Percentiles rank a stretch among this genome's conserved stretches.
Conservation (phyloP, 2,888 invertebrate genomes). For the Cryptus armator region DNA sequence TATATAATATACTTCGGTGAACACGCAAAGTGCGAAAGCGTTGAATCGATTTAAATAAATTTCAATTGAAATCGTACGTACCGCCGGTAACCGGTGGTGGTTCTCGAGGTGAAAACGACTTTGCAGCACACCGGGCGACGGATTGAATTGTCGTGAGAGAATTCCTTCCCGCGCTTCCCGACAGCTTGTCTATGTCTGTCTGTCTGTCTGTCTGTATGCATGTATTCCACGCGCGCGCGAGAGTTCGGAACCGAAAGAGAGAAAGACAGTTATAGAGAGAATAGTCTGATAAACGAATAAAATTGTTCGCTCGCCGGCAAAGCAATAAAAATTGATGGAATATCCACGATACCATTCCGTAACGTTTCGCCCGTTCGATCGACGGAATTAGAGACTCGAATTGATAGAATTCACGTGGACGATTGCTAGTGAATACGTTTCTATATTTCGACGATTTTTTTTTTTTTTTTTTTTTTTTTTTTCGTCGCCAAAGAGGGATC, state of each 20-base stretch:
- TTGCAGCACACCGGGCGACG: constrained; percentile 40
- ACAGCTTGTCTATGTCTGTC: too few species aligned
- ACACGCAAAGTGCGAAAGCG: constrained; percentile 48
- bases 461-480: neutral
- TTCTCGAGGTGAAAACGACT: constrained; percentile 48
- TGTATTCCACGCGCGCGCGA: neutral
- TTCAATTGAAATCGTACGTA: constrained; percentile 64
- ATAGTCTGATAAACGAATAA: constrained; percentile 29
- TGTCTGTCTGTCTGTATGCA: neutral
- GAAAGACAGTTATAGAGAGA: constrained; percentile 24
- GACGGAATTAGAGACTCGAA: constrained; percentile 35
- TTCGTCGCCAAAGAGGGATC: neutral
- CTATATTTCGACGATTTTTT: constrained; percentile 1
- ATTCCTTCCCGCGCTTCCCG: constrained; percentile 24
- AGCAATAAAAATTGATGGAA: constrained; percentile 55
- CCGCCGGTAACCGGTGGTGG: constrained; percentile 26
- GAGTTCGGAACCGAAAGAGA: neutral
- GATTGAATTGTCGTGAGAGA: constrained; percentile 57
- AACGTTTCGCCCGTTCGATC: constrained; percentile 35
- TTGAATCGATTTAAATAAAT: constrained; percentile 72
- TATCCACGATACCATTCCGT: constrained; percentile 17
- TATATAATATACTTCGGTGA: constrained; percentile 20
- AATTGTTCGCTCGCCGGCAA: constrained; percentile 40
- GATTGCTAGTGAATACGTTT: constrained; percentile 37
- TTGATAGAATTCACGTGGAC: constrained; percentile 48